Evolutionary conservation across 2,797 vertebrate species (phyloP), one percentile per base, ranked within the genome.

Genomic region (Ficedula albicollis): DNA sequence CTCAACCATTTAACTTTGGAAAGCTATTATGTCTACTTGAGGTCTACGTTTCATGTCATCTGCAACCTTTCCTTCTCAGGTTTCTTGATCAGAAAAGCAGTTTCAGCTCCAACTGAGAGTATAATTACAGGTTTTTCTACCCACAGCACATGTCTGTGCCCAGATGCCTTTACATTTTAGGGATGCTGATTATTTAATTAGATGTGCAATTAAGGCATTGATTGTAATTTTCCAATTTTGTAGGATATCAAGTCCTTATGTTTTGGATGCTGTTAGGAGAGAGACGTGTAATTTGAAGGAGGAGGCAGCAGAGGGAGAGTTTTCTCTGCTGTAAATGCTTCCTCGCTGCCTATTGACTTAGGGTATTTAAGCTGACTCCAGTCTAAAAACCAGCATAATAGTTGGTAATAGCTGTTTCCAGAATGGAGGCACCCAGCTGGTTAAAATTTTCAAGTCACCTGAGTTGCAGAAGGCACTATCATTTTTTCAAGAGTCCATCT

Each of bases 301-400:
- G 68, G 59, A 89, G 90, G 87, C 96, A 96, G 97, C 96, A 96
- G 97, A 95, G 97, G 97, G 97, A 96, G 96, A 97, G 95, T 95
- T 97, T 94, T 96, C 95, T 96, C 78, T 96, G 93, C 87, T 96
- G 14, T 96, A 95, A 95, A 75, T 34, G 38, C 62, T 95, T 96
- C 36, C 83, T 93, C 25, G 8, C 84, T 96, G 90, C 52, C 74
- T 73, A 44, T 89, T 87, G 94, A 96, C 87, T 84, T 68, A n/a
- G 83, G 56, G 34, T 70, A 55, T 58, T 68, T 64, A 70, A 90
- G 66, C 91, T 55, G 49, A 67, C 79, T 88, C 41, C 87, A 56
- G 79, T 80, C 87, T 91, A 84, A 96, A 95, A 93, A 16, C 29
- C 67, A 74, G 13, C 56, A 20, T 92, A 72, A 75, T 34, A 60